Conservation (phyloP, 2,797 vertebrate species). For the Acomys russatus region DNA sequence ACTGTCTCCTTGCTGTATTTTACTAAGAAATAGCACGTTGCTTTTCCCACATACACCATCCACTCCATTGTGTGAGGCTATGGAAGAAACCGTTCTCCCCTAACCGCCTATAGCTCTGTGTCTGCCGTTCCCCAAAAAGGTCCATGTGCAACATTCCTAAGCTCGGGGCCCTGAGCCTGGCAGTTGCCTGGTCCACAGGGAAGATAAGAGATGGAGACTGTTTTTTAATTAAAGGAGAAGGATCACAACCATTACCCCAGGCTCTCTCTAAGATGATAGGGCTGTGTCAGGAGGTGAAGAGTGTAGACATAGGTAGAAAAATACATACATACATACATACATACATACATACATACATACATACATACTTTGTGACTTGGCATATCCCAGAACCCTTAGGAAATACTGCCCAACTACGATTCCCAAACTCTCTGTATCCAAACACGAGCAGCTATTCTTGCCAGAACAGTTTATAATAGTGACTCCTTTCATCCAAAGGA, state of each 20-base stretch:
- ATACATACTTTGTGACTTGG: not conserved
- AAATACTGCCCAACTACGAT: not conserved
- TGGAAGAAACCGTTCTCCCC: conserved; percentile 18
- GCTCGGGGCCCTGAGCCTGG: not conserved
- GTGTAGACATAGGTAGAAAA: not conserved
- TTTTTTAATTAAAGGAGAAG: conserved; percentile 29
- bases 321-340: no score
- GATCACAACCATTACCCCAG: not conserved
- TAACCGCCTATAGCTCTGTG: not conserved
- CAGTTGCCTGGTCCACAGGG: not conserved
- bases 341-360: no score
- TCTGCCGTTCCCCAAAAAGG: not conserved
- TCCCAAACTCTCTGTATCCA: not conserved
- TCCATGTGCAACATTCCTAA: not conserved
- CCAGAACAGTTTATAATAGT: conserved; percentile 2
- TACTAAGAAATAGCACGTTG: conserved; percentile 1
- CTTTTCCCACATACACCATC: not conserved
- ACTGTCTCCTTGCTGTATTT: not conserved
- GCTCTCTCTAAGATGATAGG: not conserved
- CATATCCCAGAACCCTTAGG: not conserved
- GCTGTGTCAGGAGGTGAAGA: not conserved
- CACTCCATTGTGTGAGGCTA: not conserved
- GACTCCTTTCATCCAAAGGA: conserved; percentile 59
- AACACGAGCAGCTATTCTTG: conserved; percentile 5
- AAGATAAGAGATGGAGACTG: not conserved